Conservation (phyloP, 1,140 invertebrate species). For the Philotrypesis tridentata region DNA sequence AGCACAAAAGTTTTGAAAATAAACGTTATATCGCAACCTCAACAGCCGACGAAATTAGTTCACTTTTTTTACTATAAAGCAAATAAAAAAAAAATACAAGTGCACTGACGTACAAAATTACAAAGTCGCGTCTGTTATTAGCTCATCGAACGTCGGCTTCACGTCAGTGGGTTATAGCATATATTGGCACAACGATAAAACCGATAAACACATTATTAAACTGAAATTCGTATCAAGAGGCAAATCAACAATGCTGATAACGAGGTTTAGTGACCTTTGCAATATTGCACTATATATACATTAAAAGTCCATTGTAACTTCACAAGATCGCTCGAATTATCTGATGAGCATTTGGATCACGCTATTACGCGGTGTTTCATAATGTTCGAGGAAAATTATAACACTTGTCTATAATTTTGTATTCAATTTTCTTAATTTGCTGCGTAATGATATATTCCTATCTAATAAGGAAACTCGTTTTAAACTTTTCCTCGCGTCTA, state of each 20-base stretch:
- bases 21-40: background rate
- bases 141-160: background rate
- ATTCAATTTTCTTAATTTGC: too few relatives aligned
- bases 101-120: background rate
- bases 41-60: too few relatives aligned
- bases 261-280: background rate
- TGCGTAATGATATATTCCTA: background rate
- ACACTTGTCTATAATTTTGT: too few relatives aligned
- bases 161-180: too few relatives aligned
- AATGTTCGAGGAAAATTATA: background rate
- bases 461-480: too few relatives aligned
- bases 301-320: background rate
- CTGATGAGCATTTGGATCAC: background rate
- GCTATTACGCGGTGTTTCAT: background rate
- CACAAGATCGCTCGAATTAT: background rate
- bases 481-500: too few relatives aligned
- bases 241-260: background rate
- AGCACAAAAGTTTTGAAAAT: background rate
- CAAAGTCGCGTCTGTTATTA: background rate
- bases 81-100: too few relatives aligned
- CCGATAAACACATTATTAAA: constrained; percentile 1
- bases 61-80: background rate
- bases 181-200: background rate
- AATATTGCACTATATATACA: background rate
- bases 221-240: background rate